These are phyloP conservation scores for Heterotis niloticus DNA, from an alignment of 2,113 vertebrate genomes.

Conservation along the genomic window DNA sequence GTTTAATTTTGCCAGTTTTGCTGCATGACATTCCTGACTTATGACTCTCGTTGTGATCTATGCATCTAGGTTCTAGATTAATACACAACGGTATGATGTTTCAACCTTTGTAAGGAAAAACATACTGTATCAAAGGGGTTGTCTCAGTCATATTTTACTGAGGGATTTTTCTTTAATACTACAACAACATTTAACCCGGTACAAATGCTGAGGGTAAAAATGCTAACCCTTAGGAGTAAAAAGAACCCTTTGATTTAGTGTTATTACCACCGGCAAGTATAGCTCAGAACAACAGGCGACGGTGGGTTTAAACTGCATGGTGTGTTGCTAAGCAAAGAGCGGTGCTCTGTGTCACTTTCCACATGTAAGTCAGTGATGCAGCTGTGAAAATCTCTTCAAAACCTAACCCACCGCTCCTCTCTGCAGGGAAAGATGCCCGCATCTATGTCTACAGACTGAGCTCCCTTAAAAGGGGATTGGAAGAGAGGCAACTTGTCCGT, in stretches of 20 bases:
- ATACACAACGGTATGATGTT: no score
- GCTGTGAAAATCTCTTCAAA: not conserved
- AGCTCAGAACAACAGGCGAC: not conserved
- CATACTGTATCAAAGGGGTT: no score
- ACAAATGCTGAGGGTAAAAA: not conserved
- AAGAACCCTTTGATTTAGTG: not conserved
- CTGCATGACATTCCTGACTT: no score
- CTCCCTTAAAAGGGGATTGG: constrained; percentile 70
- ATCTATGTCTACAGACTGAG: constrained; percentile 88
- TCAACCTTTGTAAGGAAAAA: no score
- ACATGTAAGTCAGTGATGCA: not conserved
- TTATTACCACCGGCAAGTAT: not conserved
- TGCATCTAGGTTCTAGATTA: no score
- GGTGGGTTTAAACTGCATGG: not conserved
- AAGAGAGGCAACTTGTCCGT: constrained; percentile 71
- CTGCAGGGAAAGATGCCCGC: constrained; percentile 87
- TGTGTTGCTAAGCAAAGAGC: no score
- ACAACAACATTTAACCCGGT: no score
- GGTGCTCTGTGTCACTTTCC: not conserved
- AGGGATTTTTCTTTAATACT: no score
- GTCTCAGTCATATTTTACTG: no score
- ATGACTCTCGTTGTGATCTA: no score
- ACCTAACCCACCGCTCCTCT: constrained; percentile 20
- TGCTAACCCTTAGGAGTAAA: not conserved
- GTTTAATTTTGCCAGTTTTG: no score